Conservation (phyloP, 2,888 invertebrate genomes). For the Euphydryas editha region DNA sequence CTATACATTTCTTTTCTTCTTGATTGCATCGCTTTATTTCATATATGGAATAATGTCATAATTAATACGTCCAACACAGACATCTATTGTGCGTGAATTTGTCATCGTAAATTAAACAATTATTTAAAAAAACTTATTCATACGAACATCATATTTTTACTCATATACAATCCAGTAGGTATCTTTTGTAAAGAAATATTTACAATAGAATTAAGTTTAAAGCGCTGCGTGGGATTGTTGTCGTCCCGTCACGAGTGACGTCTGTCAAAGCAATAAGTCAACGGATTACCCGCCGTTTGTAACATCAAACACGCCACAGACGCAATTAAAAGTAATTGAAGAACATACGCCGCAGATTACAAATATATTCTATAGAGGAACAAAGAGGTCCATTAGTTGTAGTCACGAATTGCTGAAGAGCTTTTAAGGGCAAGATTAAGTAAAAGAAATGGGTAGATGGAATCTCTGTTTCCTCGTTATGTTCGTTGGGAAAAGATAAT, state of each 20-base stretch:
- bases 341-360: constrained; percentile 8
- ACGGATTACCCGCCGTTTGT: constrained; percentile 35
- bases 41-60: too few species aligned
- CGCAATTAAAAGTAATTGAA: constrained; percentile 25
- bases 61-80: neutral
- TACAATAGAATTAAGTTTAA: constrained; percentile 13
- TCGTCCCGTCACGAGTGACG: constrained; percentile 10
- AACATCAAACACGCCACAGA: constrained; percentile 34
- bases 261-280: constrained; percentile 25
- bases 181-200: constrained; percentile 7
- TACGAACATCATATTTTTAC: neutral
- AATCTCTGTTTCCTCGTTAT: neutral
- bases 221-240: constrained; percentile 24
- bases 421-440: constrained; percentile 20
- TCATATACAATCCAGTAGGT: constrained; percentile 5
- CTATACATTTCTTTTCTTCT: too few species aligned
- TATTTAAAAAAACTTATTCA: neutral
- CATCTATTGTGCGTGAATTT: neutral
- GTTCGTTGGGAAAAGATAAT: neutral
- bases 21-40: too few species aligned
- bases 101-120: neutral
- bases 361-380: neutral
- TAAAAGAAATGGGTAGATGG: constrained; percentile 5
- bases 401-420: constrained; percentile 21
- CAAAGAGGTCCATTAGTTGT: constrained; percentile 8